These are phyloP conservation scores for Lutraria rhynchaena DNA, from an alignment of 1,140 invertebrate genomes.

Conservation along the genomic window DNA sequence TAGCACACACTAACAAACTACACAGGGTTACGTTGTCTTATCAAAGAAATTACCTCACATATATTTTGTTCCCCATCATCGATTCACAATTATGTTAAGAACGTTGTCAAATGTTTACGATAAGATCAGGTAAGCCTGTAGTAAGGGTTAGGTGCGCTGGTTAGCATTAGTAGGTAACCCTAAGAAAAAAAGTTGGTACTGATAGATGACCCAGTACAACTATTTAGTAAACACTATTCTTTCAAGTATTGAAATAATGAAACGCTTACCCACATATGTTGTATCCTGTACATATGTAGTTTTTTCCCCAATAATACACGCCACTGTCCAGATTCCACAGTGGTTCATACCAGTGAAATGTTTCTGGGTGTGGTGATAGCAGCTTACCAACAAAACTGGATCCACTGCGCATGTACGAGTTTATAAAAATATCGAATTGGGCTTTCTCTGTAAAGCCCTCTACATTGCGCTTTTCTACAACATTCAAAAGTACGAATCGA, in stretches of 20 bases:
- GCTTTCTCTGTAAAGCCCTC: background rate
- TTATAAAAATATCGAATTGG: constrained; percentile 11
- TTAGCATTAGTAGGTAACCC: background rate
- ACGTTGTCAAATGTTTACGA: too few species aligned
- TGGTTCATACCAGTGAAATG: constrained; percentile 43
- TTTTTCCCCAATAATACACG: constrained; percentile 15
- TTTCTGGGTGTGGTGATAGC: constrained; percentile 10
- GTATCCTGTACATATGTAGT: background rate
- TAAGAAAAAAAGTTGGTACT: background rate
- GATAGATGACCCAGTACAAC: background rate
- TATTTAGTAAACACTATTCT: background rate
- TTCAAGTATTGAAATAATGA: background rate
- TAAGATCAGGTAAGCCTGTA: background rate
- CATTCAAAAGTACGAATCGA: too few species aligned
- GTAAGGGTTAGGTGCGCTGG: background rate
- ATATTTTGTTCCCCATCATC: too few species aligned
- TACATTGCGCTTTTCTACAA: background rate
- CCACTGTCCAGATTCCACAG: constrained; percentile 24
- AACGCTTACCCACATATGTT: background rate
- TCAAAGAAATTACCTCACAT: too few species aligned
- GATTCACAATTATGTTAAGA: too few species aligned
- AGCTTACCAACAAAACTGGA: constrained; percentile 32
- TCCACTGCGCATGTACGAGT: constrained; percentile 38
- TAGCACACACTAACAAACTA: too few species aligned
- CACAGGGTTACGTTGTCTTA: too few species aligned